Evolutionary conservation across 2,113 vertebrate genomes (phyloP), one percentile per base, ranked within the genome.

Genomic region (Xenopus borealis): DNA sequence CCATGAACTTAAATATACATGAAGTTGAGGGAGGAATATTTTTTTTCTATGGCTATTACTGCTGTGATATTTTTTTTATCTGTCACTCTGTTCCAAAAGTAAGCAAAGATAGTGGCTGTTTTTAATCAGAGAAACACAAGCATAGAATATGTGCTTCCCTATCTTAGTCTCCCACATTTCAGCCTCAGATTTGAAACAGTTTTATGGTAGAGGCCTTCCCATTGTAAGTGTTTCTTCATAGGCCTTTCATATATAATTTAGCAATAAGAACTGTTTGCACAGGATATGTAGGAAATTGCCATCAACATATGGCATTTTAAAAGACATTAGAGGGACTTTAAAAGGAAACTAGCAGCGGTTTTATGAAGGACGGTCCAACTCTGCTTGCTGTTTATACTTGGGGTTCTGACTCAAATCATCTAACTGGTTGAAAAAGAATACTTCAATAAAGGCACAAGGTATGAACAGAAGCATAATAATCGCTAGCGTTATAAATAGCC

Each of bases 1-100:
- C 83, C 53, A 69, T 79, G 72, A 69, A 76, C 80, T 87, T 90
- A 87, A 88, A 90, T 89, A 87, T 86, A 88, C 85, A 89, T 89
- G 87, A 88, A 82, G 71, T 77, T 82, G 84, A 85, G 77, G 80
- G 82, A 83, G 70, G 85, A 85, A 81, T 84, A 84, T 81, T 86
- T 89, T 81, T 88, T 78, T 85, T 87, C 86, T 85, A 80, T 80
- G 82, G 84, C 87, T 81, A 85, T 80, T 11, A 83, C 82, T 86
- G 66, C 81, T 82, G 83, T 84, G 86, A 87, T 89, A 87, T 85
- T 87, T 87, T 86, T 82, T 76, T 72, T 19, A 61, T 71, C 79
- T 79, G 75, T 84, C 85, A 84, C 80, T 83, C 79, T 55, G 18
- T n/a, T 55, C 17, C 17, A 8, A 55, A 55, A 55, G 53, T 55